phyloP scores from a whole-genome alignment of 2,797 vertebrate species.

The Glyptemys insculpta region DNA sequence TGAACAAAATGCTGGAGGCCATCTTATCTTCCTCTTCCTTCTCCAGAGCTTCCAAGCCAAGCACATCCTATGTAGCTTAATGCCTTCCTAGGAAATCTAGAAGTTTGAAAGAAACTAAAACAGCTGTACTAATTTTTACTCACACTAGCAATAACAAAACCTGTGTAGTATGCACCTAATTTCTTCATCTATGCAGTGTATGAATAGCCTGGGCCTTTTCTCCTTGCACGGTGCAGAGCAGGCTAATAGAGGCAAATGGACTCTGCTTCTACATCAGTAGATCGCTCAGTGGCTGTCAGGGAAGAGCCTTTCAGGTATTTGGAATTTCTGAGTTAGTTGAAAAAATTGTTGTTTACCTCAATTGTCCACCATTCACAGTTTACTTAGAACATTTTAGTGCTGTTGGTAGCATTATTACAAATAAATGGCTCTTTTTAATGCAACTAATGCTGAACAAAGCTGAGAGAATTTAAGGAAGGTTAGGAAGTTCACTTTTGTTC shows the following conservation, averaged over 20 bases:
- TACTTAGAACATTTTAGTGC: not conserved
- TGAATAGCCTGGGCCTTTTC: constrained; percentile 63
- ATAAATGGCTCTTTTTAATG: not conserved
- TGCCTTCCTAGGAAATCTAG: constrained; percentile 57
- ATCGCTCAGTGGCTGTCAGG: constrained; percentile 68
- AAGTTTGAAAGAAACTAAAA: constrained; percentile 59
- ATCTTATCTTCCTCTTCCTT: constrained; percentile 21
- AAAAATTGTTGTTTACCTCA: not conserved
- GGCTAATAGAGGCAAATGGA: constrained; percentile 72
- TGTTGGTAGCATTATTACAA: not conserved
- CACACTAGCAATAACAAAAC: not conserved
- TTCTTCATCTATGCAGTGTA: constrained; percentile 58
- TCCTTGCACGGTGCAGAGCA: constrained; percentile 68
- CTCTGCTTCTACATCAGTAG: constrained; percentile 60
- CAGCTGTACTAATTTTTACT: constrained; percentile 48
- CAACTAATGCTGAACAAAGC: not conserved
- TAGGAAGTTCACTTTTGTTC: not conserved
- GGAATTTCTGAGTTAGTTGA: constrained; percentile 64
- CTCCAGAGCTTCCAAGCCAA: not conserved
- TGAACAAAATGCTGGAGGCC: not conserved
- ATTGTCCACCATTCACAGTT: constrained; percentile 10
- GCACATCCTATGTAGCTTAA: constrained; percentile 38
- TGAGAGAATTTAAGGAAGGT: not conserved
- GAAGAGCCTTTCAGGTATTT: constrained; percentile 39
- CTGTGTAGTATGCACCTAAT: constrained; percentile 61